Evolutionary conservation across 1,140 invertebrate genomes (phyloP).

Genomic region (Drosophila pectinifera): DNA sequence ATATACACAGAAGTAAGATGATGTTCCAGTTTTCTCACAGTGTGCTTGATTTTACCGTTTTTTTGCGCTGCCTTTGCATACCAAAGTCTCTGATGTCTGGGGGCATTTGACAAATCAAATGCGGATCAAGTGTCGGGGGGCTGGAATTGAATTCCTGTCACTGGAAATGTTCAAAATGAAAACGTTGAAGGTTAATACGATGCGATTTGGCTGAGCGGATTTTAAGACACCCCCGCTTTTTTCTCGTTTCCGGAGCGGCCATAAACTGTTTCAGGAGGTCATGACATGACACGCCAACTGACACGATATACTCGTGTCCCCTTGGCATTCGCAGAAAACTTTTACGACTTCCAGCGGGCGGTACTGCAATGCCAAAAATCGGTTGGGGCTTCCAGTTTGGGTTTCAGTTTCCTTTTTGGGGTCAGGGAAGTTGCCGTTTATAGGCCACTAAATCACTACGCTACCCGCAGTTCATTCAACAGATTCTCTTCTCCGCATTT

Average conservation of each 20-base stretch:
- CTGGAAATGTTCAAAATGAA: conserved; percentile 70
- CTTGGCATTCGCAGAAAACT: conserved; percentile 13
- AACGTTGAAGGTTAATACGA: conserved; percentile 78
- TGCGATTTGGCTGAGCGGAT: conserved; percentile 69
- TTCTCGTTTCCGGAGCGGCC: conserved; percentile 26
- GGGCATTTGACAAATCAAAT: conserved; percentile 74
- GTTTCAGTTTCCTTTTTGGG: conserved; percentile 12
- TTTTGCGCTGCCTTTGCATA: conserved; percentile 26
- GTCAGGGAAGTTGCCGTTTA: conserved; percentile 43
- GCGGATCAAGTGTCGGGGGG: conserved; percentile 57
- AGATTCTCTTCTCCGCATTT: conserved; percentile 4
- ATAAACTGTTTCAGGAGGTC: conserved; percentile 58
- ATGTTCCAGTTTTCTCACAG: neutral
- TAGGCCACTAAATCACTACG: conserved; percentile 57
- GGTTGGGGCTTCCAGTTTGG: neutral
- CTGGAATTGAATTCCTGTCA: conserved; percentile 63
- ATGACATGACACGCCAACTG: conserved; percentile 67
- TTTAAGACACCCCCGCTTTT: conserved; percentile 31
- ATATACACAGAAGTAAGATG: rapidly evolving
- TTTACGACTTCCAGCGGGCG: conserved; percentile 27
- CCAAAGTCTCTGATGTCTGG: conserved; percentile 33
- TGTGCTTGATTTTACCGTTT: neutral
- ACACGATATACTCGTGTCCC: conserved; percentile 42
- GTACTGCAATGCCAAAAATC: conserved; percentile 2
- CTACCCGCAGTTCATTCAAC: conserved; percentile 20